phyloP scores from a whole-genome alignment of 2,888 invertebrate species.

The Isoperla grammatica region DNA sequence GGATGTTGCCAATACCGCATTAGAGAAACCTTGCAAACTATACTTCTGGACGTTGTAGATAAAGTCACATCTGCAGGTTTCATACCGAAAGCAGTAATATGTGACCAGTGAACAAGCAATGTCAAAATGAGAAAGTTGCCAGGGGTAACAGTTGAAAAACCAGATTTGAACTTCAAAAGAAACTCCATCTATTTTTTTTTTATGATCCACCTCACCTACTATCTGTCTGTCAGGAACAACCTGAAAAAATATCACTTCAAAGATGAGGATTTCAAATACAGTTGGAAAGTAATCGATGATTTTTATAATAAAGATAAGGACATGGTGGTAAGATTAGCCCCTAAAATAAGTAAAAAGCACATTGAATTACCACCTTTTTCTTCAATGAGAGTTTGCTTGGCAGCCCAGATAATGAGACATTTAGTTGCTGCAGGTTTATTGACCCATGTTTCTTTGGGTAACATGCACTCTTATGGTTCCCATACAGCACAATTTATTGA shows the following conservation, averaged over 20 bases:
- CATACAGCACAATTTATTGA: constrained; percentile 16
- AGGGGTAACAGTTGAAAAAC: neutral
- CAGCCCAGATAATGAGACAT: constrained; percentile 15
- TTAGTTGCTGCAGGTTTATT: constrained; percentile 6
- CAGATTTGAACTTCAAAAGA: neutral
- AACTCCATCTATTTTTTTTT: neutral
- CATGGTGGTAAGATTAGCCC: constrained; percentile 11
- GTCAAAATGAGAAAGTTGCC: neutral
- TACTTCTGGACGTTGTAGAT: neutral
- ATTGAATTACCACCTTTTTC: constrained; percentile 10
- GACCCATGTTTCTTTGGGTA: constrained; percentile 6
- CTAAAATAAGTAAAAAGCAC: constrained; percentile 14
- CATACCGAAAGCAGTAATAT: constrained; percentile 11
- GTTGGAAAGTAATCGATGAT: neutral
- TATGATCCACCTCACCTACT: constrained; percentile 15
- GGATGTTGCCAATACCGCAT: neutral
- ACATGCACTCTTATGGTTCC: neutral
- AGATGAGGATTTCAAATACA: neutral
- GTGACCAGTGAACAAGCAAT: constrained; percentile 12
- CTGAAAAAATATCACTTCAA: constrained; percentile 9
- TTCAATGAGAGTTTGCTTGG: constrained; percentile 11
- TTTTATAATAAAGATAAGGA: constrained; percentile 19
- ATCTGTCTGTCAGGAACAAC: constrained; percentile 19
- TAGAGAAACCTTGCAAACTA: neutral
- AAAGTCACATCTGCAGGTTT: constrained; percentile 11